A percentile compares a stretch with the other conserved stretches of the same genome.
Conservation (phyloP, 2,113 vertebrate genomes). For the Cichladusa arquata region DNA sequence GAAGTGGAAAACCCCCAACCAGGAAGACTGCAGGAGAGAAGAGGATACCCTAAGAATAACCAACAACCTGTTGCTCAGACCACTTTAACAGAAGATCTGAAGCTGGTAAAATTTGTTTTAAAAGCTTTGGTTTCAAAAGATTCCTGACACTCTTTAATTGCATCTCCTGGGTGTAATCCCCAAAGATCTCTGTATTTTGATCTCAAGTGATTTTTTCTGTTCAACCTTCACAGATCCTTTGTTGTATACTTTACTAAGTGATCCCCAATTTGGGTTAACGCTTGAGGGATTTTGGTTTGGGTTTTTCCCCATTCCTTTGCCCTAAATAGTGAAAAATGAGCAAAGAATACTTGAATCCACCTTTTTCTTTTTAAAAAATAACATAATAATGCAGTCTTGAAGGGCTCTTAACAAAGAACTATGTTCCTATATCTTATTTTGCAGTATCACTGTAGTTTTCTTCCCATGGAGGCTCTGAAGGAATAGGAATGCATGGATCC, state of each 20-base stretch:
- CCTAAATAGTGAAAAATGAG: background rate
- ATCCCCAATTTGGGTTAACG: background rate
- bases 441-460: background rate
- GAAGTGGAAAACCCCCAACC: background rate
- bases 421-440: background rate
- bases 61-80: background rate
- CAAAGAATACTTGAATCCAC: background rate
- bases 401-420: background rate
- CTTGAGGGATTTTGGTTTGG: background rate
- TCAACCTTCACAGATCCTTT: background rate
- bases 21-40: background rate
- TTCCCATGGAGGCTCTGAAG: background rate
- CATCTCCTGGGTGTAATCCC: background rate
- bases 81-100: background rate
- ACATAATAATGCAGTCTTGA: background rate
- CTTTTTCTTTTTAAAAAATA: background rate
- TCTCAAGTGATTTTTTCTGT: background rate
- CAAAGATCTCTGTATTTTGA: background rate
- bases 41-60: background rate
- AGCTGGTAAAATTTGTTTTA: background rate
- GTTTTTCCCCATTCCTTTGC: background rate
- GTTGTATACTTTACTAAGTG: background rate
- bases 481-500: background rate
- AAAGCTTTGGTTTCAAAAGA: background rate
- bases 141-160: background rate